A percentile compares a stretch with the other conserved stretches of the same genome.
Conservation (phyloP, 2,888 invertebrate species). For the Myathropa florea region DNA sequence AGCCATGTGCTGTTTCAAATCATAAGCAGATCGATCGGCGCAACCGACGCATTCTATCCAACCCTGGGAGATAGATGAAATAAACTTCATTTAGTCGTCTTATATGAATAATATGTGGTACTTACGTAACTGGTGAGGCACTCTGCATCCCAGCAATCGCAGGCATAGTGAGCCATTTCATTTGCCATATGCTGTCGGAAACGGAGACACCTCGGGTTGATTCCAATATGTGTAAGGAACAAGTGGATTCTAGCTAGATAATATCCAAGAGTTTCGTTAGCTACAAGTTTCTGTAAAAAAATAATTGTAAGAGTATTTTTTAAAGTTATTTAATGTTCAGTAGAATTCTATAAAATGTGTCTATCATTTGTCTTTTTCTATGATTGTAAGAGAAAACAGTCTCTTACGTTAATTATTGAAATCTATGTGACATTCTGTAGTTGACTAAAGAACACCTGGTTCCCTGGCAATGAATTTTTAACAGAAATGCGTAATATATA, state of each 20-base stretch:
- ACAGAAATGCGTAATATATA: too few species aligned
- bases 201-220: slow-evolving; percentile 91
- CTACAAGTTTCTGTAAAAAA: slow-evolving; percentile 86
- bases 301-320: background rate
- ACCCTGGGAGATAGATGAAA: slow-evolving; percentile 83
- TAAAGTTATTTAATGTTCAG: too few species aligned
- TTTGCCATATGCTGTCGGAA: slow-evolving; percentile 99
- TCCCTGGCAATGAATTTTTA: too few species aligned
- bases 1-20: slow-evolving; percentile 95
- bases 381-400: too few species aligned
- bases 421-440: too few species aligned
- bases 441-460: too few species aligned
- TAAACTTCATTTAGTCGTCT: background rate
- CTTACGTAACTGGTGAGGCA: slow-evolving; percentile 95
- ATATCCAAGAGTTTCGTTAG: slow-evolving; percentile 98
- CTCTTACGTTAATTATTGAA: too few species aligned
- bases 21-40: slow-evolving; percentile 98
- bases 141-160: slow-evolving; percentile 99
- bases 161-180: slow-evolving; percentile 99
- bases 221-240: slow-evolving; percentile 93
- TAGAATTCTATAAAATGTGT: too few species aligned
- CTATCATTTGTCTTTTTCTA: too few species aligned
- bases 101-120: background rate
- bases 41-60: slow-evolving; percentile 99
- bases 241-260: slow-evolving; percentile 97